Percentiles rank a stretch among this genome's conserved stretches.
phyloP scores from a whole-genome alignment of 2,113 vertebrate species.

The Salvelinus alpinus region DNA sequence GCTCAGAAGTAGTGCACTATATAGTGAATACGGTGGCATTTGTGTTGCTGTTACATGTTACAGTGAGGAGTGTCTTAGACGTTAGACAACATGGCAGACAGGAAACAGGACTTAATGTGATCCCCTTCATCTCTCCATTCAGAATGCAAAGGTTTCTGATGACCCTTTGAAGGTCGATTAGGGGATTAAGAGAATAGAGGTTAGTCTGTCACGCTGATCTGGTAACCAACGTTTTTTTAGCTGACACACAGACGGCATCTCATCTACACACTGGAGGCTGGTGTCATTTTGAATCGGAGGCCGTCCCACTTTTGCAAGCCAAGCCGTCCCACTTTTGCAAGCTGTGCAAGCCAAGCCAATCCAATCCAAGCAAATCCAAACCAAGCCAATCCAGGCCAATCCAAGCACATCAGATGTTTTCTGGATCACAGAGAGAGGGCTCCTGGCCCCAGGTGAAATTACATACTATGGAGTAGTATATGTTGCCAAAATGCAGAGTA shows the following conservation, averaged over 20 bases:
- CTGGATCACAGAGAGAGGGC: too few species aligned
- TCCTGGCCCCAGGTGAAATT: not conserved
- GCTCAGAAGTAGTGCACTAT: too few species aligned
- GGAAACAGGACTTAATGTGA: not conserved
- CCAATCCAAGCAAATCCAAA: too few species aligned
- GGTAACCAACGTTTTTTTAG: slow-evolving; percentile 60
- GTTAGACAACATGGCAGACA: not conserved
- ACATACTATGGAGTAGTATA: not conserved
- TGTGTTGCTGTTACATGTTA: slow-evolving; percentile 28
- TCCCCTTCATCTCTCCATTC: slow-evolving; percentile 54
- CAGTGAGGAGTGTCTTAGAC: slow-evolving; percentile 16
- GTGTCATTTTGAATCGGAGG: not conserved
- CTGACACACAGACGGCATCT: slow-evolving; percentile 26
- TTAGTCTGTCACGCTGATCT: slow-evolving; percentile 69
- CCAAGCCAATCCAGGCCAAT: too few species aligned
- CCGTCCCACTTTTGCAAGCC: not conserved
- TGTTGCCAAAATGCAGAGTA: not conserved
- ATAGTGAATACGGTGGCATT: too few species aligned
- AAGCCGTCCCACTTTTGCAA: too few species aligned
- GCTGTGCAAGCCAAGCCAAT: too few species aligned
- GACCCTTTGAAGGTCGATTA: slow-evolving; percentile 73
- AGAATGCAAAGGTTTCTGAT: slow-evolving; percentile 45
- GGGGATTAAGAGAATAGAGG: slow-evolving; percentile 62
- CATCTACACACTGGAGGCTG: too few species aligned
- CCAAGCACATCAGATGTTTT: too few species aligned